Base-by-base conservation (phyloP, 2,797 vertebrate genomes). In the Hybognathus amarus region DNA sequence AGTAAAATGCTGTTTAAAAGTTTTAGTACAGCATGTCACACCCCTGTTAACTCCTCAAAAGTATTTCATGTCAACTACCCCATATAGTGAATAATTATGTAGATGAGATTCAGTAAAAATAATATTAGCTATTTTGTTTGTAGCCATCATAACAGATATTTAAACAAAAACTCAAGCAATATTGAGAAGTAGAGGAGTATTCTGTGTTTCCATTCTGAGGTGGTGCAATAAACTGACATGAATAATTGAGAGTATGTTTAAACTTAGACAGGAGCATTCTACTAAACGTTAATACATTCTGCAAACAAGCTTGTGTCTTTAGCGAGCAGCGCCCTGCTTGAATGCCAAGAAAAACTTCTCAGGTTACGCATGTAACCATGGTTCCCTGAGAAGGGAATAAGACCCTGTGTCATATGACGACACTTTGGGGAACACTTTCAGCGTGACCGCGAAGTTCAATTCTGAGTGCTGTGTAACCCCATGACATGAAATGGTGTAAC, bases 241-340 rank as follows among this genome's bases (percentile, higher is more conserved):
- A 10, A 80, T 87, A 87, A 91, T 90, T 89, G 90, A 69, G 87
- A 86, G 80, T 86, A 85, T 78, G 78, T 79, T 86, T 90, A 88
- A 88, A 87, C 79, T 83, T 86, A 85, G 86, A 81, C 36, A 86
- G 56, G 83, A 91, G 86, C 77, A 90, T 68, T 63, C 85, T 89
- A 52, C 52, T 67, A 81, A 88, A 84, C 87, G 68, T 85, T 85
- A 89, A 89, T 50, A 75, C 86, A 83, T 85, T 81, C 83, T 52
- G 78, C 80, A 85, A 86, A 87, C 66, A 78, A 83, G 74, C 79
- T 56, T 77, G 22, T 90, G 85, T 87, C 87, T 88, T 88, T 85
- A 79, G 87, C 77, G 82, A 85, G 83, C 83, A 83, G 74, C 79
- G 69, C 36, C 45, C 70, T 83, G 20, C 66, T 52, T 10, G 81